Evolutionary conservation across 2,113 vertebrate species (phyloP), one percentile per base, ranked within the genome.

Genomic region (Carlito syrichta): DNA sequence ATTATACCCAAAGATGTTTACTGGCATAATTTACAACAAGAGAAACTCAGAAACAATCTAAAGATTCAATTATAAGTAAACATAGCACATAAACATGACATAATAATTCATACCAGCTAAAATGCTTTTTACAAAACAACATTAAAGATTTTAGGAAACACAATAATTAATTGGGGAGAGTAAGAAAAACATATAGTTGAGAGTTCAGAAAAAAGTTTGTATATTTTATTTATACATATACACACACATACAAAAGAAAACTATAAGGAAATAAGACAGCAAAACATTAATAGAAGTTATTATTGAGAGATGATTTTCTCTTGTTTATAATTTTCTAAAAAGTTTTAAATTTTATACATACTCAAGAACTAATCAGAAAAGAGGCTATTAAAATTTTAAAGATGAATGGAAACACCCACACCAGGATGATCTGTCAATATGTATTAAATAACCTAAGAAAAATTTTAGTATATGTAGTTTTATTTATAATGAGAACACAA

Each of bases 401-500:
- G 58, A 86, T 58, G 8, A 96, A 93, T 8, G 92, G 63, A 40
- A 89, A 95, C 45, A 62, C n/a, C 86, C 25, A 74, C 25, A 79
- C 54, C n/a, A 91, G 32, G 66, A 95, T 50, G 93, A 95, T 88
- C 43, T 95, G 35, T 30, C 60, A 82, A 56, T 76, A 86, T 40
- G 35, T 87, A 95, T 86, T 86, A 94, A 93, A 43, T 76, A 91
- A 74, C 35, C 63, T 93, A 38, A 88, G 35, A 79, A 97, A 76
- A 74, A 25, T 52, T 86, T 90, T 90, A 86, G 45, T 68, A 35
- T 60, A 54, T 88, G 77, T 79, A 94, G 71, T 95, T 88, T 56
- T 60, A 95, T 68, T 96, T 87, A 92, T 17, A 94, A 68, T 97
- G 96, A 94, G 93, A 97, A 89, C 68, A 63, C 94, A 98, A 69